Evolutionary conservation across 1,140 invertebrate species (phyloP).

Genomic region (Eumeta japonica): DNA sequence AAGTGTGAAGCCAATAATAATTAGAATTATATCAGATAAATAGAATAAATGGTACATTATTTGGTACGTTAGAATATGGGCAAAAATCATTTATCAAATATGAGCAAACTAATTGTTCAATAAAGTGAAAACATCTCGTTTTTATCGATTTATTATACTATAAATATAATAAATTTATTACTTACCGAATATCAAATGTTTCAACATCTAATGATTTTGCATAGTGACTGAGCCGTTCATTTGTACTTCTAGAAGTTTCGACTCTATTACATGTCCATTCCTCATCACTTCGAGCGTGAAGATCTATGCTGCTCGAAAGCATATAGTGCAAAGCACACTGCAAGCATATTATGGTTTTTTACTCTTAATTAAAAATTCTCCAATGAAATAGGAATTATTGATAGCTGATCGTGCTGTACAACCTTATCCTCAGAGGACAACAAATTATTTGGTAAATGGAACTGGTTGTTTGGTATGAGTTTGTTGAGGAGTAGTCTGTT

Average conservation of each 20-base stretch:
- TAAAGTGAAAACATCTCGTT: too few relatives aligned
- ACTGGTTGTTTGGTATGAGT: constrained; percentile 58
- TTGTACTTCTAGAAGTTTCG: constrained; percentile 17
- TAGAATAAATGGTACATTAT: too few relatives aligned
- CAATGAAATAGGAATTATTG: constrained; percentile 14
- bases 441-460: constrained; percentile 59
- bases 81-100: too few relatives aligned
- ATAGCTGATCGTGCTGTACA: constrained; percentile 20
- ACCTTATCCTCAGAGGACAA: constrained; percentile 61
- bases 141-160: too few relatives aligned
- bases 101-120: too few relatives aligned
- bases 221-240: constrained; percentile 16
- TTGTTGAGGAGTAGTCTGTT: constrained; percentile 49
- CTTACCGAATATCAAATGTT: constrained; percentile 8
- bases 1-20: too few relatives aligned
- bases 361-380: neutral
- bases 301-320: constrained; percentile 64
- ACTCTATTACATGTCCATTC: constrained; percentile 25
- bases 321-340: constrained; percentile 70
- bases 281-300: constrained; percentile 60
- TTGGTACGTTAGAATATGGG: too few relatives aligned
- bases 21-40: too few relatives aligned
- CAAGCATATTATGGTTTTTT: constrained; percentile 15
- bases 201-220: constrained; percentile 6
- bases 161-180: constrained; percentile 5